Base-by-base conservation (phyloP, 1,140 invertebrate species). In the Pseudoatta argentina region DNA sequence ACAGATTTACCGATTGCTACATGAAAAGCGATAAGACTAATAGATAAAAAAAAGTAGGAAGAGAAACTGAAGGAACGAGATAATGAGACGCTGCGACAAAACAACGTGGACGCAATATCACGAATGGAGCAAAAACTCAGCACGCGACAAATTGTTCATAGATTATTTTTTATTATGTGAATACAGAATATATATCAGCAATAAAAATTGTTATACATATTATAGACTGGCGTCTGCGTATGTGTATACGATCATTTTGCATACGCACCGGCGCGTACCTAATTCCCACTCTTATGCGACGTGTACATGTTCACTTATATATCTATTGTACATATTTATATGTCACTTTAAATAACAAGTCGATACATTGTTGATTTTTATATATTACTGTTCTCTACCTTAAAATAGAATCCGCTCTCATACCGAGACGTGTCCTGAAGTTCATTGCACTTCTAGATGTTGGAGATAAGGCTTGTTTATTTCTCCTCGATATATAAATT, bases 121-220 rank as follows among this genome's bases (percentile, higher is more conserved):
- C 44, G 51, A 83, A 59, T 61, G 57, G 86, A 59, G 86, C 69
- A 63, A 86, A 83, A 83, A 88, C 34, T 44, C 44, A 88, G 39
- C 64, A 88, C 57, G 73, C 88, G 77, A 89, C 64, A 91, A 93
- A 92, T 93, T 93, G 92, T 94, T 93, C 82, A 92, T 93, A 94
- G 88, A 93, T 94, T 93, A 93, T 94, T 93, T 94, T 94, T 92
- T 92, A 93, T 93, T 91, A 90, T 93, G 92, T 93, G 90, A 94
- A 94, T 93, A 92, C 86, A 89, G 87, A 89, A 91, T 88, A 91
- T 92, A 91, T 93, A 92, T 92, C 89, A 91, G 92, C 87, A 92
- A 92, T 93, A 93, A 93, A 92, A 91, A 87, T 94, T 93, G 92
- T 93, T 93, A 93, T 91, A 93, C 88, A 91, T 92, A 91, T 92